Base-by-base conservation (phyloP, 2,888 invertebrate genomes). In the Eulithis prunata region DNA sequence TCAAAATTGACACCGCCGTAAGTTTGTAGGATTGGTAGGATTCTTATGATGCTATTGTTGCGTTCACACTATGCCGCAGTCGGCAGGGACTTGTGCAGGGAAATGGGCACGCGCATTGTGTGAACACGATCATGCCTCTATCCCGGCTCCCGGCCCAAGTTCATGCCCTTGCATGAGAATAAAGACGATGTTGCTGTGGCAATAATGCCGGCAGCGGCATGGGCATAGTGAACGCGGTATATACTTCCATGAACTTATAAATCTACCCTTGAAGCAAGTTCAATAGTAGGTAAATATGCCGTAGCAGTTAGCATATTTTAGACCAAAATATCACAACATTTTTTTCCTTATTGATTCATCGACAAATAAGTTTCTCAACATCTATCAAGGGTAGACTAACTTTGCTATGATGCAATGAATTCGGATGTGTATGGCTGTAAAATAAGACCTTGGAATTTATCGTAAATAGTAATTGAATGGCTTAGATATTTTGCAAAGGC, bases 291-390 rank as follows among this genome's bases (percentile, higher is more conserved):
- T 38, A 41, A 41, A 32, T 58, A 62, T 54, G 13, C 57, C 49
- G 45, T 52, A 59, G 51, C 36, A 56, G 46, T 66, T 66, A 59
- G 32, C 58, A 63, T 62, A 62, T 49, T 56, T 56, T 46, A 59
- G 5, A 47, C 13, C 41, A 43, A 45, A 32, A 47, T 47, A 28
- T 11, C 51, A n/a, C 55, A 55, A 41, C 51, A 14, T 54, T 43
- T 10, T 62, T 62, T 59, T 66, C 66, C 66, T 56, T 66, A 57
- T 61, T 28, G 55, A 61, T 58, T 52, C 43, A 28, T n/a, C n/a
- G 8, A 38, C 11, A 36, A 38, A 51, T 54, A 36, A 47, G 51
- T 62, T 62, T 57, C 43, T 53, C 49, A 55, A 64, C 12, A 10
- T 58, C 59, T 53, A 68, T 59, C 66, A 66, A 71, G 53, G 63